Conservation (phyloP, 2,113 vertebrate species). For the Myiopsitta monachus region DNA sequence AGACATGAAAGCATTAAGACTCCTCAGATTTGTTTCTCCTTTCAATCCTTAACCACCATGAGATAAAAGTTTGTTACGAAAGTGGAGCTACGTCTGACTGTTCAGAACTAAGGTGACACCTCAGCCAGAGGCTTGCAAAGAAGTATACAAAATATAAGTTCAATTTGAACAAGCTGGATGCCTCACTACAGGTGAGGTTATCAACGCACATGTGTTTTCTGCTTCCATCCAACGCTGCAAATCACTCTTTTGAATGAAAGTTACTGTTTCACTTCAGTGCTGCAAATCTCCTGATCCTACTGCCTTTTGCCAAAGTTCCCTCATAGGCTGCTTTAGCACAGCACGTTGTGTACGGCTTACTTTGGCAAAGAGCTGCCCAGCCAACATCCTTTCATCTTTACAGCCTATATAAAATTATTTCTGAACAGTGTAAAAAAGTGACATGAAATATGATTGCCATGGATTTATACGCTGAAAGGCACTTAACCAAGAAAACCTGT, state of each 20-base stretch:
- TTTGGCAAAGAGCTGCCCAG: not conserved
- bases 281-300: not conserved
- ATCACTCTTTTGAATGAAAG: not conserved
- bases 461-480: not conserved
- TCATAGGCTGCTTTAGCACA: not conserved
- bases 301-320: not conserved
- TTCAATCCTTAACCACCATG: not conserved
- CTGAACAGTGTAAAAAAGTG: not conserved
- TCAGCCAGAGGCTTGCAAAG: not conserved
- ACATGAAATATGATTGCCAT: not conserved
- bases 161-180: not conserved
- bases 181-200: not conserved
- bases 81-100: not conserved
- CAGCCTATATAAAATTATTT: not conserved
- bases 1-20: slow-evolving; percentile 12
- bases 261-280: slow-evolving; percentile 1
- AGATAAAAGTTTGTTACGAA: not conserved
- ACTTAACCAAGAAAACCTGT: not conserved
- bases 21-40: not conserved
- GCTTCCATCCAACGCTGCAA: not conserved
- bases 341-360: not conserved
- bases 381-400: not conserved
- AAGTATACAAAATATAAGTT: not conserved
- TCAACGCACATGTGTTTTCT: not conserved
- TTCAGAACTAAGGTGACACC: not conserved